phyloP scores from a whole-genome alignment of 2,113 vertebrate genomes.

The Hippocampus mohnikei region DNA sequence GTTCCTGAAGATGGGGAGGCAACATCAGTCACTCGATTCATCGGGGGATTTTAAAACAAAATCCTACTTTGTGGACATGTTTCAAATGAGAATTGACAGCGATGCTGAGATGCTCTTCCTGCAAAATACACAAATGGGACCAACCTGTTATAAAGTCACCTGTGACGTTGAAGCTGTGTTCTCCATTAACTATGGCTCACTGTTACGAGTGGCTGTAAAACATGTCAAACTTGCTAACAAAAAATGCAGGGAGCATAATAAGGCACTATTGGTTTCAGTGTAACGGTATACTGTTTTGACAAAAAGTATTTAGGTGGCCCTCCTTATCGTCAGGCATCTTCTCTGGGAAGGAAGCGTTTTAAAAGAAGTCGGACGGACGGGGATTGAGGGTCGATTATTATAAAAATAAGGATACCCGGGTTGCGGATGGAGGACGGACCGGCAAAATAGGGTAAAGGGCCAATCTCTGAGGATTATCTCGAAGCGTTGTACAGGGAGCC shows the following conservation, averaged over 20 bases:
- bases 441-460: too few relatives aligned
- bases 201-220: slow-evolving; percentile 49
- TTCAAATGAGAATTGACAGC: slow-evolving; percentile 38
- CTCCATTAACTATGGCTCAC: slow-evolving; percentile 57
- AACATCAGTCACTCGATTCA: slow-evolving; percentile 45
- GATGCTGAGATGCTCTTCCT: slow-evolving; percentile 46
- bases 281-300: background rate
- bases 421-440: too few relatives aligned
- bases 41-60: slow-evolving; percentile 34
- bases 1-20: slow-evolving; percentile 51
- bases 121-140: slow-evolving; percentile 44
- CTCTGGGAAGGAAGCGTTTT: too few relatives aligned
- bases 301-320: background rate
- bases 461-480: too few relatives aligned
- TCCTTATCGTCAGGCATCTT: background rate
- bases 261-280: background rate
- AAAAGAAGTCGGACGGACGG: too few relatives aligned
- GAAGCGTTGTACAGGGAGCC: too few relatives aligned
- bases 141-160: slow-evolving; percentile 38
- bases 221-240: background rate
- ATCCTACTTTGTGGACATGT: slow-evolving; percentile 29
- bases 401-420: too few relatives aligned
- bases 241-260: background rate
- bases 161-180: slow-evolving; percentile 41
- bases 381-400: too few relatives aligned